Evolutionary conservation across 2,888 invertebrate species (phyloP).

Genomic region (Pollenia griseotomentosa): DNA sequence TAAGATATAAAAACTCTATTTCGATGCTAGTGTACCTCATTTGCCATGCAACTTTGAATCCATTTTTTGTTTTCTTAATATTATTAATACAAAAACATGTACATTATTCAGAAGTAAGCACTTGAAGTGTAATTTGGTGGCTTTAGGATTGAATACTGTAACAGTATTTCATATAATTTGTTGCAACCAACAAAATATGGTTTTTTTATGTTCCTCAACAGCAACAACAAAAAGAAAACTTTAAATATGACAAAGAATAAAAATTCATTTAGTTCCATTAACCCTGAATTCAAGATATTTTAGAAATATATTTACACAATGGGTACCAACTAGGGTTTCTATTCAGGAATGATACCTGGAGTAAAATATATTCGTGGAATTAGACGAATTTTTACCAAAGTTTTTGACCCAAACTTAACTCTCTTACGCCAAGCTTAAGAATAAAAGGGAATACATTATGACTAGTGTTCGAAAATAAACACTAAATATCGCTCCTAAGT

Average conservation of each 20-base stretch:
- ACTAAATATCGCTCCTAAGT: no score
- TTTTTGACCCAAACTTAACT: no score
- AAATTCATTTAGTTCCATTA: conserved; percentile 46
- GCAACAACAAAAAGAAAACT: conserved; percentile 8
- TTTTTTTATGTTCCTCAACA: background rate
- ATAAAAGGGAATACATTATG: no score
- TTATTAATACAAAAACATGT: background rate
- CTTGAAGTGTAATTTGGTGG: conserved; percentile 60
- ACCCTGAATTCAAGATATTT: conserved; percentile 2
- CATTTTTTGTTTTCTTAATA: background rate
- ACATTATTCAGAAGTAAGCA: conserved; percentile 23
- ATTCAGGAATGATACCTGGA: no score
- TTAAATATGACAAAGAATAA: conserved; percentile 29
- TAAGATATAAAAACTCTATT: background rate
- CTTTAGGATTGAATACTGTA: conserved; percentile 30
- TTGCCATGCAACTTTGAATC: background rate
- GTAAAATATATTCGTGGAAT: no score
- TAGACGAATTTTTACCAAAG: no score
- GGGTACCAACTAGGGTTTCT: no score
- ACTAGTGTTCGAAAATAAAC: no score
- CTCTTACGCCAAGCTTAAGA: no score
- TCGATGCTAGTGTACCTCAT: background rate
- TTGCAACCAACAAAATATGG: background rate
- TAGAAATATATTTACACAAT: conserved; percentile 8
- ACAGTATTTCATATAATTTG: background rate